Base-by-base conservation (phyloP, 2,113 vertebrate species). In the Microtus richardsoni region DNA sequence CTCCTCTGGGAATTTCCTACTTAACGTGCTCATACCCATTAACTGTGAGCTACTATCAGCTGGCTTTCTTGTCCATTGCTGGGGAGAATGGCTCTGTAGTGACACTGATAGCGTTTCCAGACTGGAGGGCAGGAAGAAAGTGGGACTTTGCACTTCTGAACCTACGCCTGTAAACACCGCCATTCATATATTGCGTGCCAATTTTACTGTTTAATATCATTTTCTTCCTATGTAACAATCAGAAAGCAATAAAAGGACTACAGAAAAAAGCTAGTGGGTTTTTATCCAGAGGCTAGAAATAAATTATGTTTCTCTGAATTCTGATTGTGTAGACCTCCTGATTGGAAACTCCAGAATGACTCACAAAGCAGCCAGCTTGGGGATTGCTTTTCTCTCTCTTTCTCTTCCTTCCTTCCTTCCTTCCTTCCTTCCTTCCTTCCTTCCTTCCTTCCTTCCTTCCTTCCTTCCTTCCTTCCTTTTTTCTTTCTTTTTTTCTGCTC, bases 121-220 rank as follows among this genome's bases (percentile, higher is more conserved):
- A 84, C 68, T 89, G 39, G 62, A 95, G 52, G 82, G 52, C 93
- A 93, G n/a, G 47, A 83, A 96, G 44, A 75, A 87, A 92, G 94
- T 52, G 68, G 44, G 24, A 83, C 7, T 17, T 79, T 89, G 44
- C 3, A 36, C 39, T 95, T 95, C 26, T 95, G 73, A 94, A 91
- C 74, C 47, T 94, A 64, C 4, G 33, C 26, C 13, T 33, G 22
- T 88, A 94, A 90, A 88, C 64, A 58, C 47, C 36, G 89, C 41
- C 88, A 75, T 70, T 94, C 74, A 90, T 78, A 73, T 90, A 47
- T 60, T 71, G 70, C 49, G 24, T 86, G 21, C 62, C 39, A 70
- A 16, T 92, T 80, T 96, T 78, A 64, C 41, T 78, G 54, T 96
- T 93, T 96, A 87, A 68, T 93, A 11, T 77, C 70, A 89, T 77